A percentile compares a stretch with the other conserved stretches of the same genome.
Evolutionary conservation across 2,797 vertebrate species (phyloP).

Genomic region (Anas acuta): DNA sequence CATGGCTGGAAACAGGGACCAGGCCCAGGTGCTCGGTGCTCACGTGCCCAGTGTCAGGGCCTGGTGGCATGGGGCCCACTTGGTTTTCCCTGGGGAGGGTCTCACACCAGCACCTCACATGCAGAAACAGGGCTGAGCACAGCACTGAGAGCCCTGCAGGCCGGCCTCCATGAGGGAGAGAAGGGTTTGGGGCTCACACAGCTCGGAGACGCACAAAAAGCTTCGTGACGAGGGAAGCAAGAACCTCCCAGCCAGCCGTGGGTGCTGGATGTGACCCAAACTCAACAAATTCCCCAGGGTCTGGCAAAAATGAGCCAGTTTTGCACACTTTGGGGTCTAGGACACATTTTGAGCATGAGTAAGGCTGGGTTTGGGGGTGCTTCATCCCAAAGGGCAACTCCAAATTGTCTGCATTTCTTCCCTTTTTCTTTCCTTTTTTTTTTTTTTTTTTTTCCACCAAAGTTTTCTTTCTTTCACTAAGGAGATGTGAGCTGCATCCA

Average conservation of each 20-base stretch:
- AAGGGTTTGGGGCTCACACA: not conserved
- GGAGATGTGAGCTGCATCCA: not conserved
- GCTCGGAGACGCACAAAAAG: not conserved
- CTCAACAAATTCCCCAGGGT: not conserved
- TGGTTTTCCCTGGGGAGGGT: not conserved
- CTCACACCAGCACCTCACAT: rapidly evolving
- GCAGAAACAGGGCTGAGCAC: not conserved
- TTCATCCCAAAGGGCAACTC: not conserved
- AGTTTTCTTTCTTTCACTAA: not conserved
- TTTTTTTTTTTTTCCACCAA: not conserved
- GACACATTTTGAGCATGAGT: rapidly evolving
- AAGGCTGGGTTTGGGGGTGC: not conserved
- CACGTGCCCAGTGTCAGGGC: not conserved
- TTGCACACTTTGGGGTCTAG: not conserved
- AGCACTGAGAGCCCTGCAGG: not conserved
- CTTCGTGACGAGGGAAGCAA: not conserved
- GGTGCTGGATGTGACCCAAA: not conserved
- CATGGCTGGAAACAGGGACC: not conserved
- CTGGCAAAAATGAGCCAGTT: not conserved
- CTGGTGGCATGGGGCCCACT: rapidly evolving
- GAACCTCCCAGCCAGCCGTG: not conserved
- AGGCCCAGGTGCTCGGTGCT: rapidly evolving
- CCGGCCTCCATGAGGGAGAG: rapidly evolving
- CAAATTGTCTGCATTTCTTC: not conserved
- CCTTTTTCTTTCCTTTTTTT: not conserved